Evolutionary conservation across 2,797 vertebrate species (phyloP).

Genomic region (Rhyacichthys aspro): DNA sequence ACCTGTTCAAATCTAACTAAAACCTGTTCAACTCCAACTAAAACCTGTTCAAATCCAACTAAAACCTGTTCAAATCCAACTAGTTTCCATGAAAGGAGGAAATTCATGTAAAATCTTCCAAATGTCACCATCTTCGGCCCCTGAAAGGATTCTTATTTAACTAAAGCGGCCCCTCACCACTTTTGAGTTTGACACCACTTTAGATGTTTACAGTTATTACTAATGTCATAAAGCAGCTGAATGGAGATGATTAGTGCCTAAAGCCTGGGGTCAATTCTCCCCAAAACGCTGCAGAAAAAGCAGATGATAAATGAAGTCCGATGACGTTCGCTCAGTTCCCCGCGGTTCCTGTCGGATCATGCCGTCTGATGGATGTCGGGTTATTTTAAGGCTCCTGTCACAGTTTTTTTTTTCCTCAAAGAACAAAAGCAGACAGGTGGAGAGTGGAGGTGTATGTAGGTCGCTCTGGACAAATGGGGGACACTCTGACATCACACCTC

Average conservation of each 20-base stretch:
- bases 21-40: too few species aligned
- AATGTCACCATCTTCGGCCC: too few species aligned
- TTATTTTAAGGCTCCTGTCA: constrained; percentile 5
- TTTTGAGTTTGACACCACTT: neutral
- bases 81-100: too few species aligned
- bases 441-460: neutral
- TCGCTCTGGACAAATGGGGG: neutral
- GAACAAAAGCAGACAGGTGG: neutral
- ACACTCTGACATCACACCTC: neutral
- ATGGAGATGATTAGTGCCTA: neutral
- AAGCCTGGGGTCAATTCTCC: neutral
- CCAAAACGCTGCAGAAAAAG: constrained; percentile 1
- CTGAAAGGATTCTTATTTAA: too few species aligned
- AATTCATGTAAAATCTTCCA: too few species aligned
- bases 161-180: too few species aligned
- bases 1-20: too few species aligned
- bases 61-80: too few species aligned
- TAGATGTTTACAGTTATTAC: constrained; percentile 4
- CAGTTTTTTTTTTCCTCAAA: constrained; percentile 1
- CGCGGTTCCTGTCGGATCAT: neutral
- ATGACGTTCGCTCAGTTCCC: neutral
- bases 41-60: too few species aligned
- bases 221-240: neutral
- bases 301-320: constrained; percentile 6
- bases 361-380: constrained; percentile 1